phyloP scores from a whole-genome alignment of 1,140 invertebrate genomes.

The Trichonephila inaurata region DNA sequence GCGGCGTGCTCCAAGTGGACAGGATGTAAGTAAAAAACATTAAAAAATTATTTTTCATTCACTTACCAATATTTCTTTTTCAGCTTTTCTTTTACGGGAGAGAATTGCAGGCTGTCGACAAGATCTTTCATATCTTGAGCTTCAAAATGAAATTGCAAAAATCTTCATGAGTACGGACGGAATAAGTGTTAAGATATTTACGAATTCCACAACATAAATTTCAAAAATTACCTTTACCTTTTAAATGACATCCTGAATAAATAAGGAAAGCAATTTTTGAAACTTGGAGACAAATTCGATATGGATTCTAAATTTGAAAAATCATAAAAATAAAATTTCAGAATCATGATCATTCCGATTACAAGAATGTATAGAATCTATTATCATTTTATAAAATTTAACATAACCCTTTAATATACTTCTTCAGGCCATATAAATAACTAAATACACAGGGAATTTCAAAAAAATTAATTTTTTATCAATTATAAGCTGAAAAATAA shows the following conservation, averaged over 20 bases:
- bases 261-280: neutral
- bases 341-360: neutral
- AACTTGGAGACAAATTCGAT: neutral
- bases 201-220: neutral
- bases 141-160: neutral
- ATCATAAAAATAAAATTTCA: neutral
- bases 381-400: no score
- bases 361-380: neutral
- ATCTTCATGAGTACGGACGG: neutral
- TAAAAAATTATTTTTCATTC: neutral
- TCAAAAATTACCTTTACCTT: slow-evolving; percentile 18
- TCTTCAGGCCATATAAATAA: no score
- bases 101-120: slow-evolving; percentile 54
- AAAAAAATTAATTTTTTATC: neutral
- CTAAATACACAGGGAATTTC: neutral
- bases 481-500: neutral
- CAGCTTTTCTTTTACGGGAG: slow-evolving; percentile 58
- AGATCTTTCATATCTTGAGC: neutral
- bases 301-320: slow-evolving; percentile 18
- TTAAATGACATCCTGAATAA: slow-evolving; percentile 25
- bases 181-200: no score
- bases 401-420: no score
- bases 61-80: slow-evolving; percentile 59
- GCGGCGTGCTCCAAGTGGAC: neutral
- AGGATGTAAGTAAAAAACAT: slow-evolving; percentile 47